These are phyloP conservation scores for Catharus minimus DNA, from an alignment of 2,113 vertebrate genomes.

Conservation along the genomic window DNA sequence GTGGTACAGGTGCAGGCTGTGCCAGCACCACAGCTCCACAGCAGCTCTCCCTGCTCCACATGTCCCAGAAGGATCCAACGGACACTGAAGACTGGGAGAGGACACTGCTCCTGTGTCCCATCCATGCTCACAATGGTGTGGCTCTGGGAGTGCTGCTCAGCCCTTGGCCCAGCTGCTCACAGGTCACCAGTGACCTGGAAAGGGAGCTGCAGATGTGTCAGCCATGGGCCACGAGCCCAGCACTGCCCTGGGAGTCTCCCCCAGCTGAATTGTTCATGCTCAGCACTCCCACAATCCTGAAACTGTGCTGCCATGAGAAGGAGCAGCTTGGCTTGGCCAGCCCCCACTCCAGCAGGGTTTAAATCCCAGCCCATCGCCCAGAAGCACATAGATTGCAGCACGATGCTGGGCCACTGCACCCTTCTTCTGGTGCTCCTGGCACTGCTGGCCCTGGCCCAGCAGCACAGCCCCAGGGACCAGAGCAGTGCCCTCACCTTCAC, in stretches of 20 bases:
- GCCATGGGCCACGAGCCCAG: not conserved
- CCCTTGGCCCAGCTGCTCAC: not conserved
- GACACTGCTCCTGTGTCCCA: not conserved
- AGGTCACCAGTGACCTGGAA: slow-evolving; percentile 43
- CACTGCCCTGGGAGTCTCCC: not conserved
- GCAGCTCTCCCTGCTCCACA: rapidly evolving
- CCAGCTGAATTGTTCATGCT: not conserved
- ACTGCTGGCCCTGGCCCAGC: rapidly evolving
- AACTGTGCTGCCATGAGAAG: not conserved
- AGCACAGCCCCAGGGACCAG: rapidly evolving
- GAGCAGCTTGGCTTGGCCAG: not conserved
- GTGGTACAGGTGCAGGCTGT: rapidly evolving
- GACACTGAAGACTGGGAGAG: not conserved
- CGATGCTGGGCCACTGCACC: rapidly evolving
- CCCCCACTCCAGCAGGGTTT: not conserved
- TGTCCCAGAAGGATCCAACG: not conserved
- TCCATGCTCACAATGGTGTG: not conserved
- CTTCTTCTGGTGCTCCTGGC: not conserved
- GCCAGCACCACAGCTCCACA: not conserved
- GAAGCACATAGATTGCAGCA: not conserved
- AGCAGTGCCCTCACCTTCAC: not conserved
- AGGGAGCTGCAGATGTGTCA: not conserved
- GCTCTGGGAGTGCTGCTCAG: not conserved
- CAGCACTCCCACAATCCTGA: not conserved
- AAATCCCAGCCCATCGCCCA: not conserved